These are phyloP conservation scores for Chrysodeixis includens DNA, from an alignment of 2,888 invertebrate genomes.

Conservation along the genomic window DNA sequence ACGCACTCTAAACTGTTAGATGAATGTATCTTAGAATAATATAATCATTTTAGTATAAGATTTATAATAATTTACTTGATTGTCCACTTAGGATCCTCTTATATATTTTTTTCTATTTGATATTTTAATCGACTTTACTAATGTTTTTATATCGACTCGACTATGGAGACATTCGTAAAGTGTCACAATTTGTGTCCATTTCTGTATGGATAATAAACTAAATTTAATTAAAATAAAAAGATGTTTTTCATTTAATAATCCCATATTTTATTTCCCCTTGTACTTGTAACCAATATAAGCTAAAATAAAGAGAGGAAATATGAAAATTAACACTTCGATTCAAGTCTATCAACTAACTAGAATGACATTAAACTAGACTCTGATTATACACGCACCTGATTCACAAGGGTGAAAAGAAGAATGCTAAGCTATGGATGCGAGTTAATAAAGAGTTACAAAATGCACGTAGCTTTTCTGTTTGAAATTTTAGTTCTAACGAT, in stretches of 20 bases:
- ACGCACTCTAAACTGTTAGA: constrained; percentile 66
- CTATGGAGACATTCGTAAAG: constrained; percentile 82
- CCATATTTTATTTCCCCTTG: not conserved
- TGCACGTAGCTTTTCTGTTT: no score
- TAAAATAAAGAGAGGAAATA: no score
- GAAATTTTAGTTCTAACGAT: no score
- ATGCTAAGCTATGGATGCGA: no score
- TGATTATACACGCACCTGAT: no score
- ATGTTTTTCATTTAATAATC: constrained; percentile 54
- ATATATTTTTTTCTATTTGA: constrained; percentile 83
- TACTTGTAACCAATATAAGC: no score
- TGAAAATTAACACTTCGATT: no score
- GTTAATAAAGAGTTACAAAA: no score
- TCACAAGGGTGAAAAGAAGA: no score
- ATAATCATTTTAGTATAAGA: constrained; percentile 78
- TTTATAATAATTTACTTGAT: constrained; percentile 77
- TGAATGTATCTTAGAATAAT: constrained; percentile 73
- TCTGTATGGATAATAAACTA: constrained; percentile 85
- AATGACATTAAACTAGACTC: no score
- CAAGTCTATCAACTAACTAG: no score
- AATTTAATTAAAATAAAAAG: constrained; percentile 70
- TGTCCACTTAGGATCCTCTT: constrained; percentile 78
- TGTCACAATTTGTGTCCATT: constrained; percentile 82
- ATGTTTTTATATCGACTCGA: constrained; percentile 79
- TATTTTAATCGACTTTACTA: constrained; percentile 77